Base-by-base conservation (phyloP, 2,888 invertebrate species). In the Hypselothyrea guttata region DNA sequence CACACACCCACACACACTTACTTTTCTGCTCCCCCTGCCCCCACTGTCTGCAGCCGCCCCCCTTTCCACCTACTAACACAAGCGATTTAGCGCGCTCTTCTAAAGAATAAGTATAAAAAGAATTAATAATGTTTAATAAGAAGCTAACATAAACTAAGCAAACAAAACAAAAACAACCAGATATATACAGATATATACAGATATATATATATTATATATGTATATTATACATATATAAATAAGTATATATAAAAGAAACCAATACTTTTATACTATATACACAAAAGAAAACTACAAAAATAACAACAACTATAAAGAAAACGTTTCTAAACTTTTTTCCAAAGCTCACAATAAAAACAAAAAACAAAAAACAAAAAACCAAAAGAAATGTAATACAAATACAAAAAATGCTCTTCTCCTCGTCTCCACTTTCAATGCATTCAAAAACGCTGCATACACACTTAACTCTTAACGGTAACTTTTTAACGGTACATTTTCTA, bases 201-300 rank as follows among this genome's bases (percentile, higher is more conserved):
- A 44, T n/a, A 16, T 16, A 61, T 47, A 45, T 33, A 46, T 41
- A 28, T 13, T 27, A 16, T 27, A 38, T 30, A 12, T 41, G 7
- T 28, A 35, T 44, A 37, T 27, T 34, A 54, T 42, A 15, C 35
- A 44, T 18, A 44, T 46, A 37, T 47, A 48, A 16, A 40, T 30
- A 47, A 33, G 37, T 38, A 64, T 64, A 45, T 13, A 38, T 44
- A 33, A 30, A 46, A n/a, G 34, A 40, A 54, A 52, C 55, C 72
- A 81, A 68, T 79, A 79, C 84, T 76, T 76, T 76, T 76, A 84
- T 76, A 76, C 76, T 76, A 76, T 76, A 72, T 84, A 76, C 76
- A 84, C 68, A 35, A 60, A 30, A 42, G 16, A 9, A 15, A 27
- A 8, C 12, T 9, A 13, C 27, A 15, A 11, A 7, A 22, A 65